Conservation (phyloP, 2,888 invertebrate species). For the Cecidostiba fungosa region DNA sequence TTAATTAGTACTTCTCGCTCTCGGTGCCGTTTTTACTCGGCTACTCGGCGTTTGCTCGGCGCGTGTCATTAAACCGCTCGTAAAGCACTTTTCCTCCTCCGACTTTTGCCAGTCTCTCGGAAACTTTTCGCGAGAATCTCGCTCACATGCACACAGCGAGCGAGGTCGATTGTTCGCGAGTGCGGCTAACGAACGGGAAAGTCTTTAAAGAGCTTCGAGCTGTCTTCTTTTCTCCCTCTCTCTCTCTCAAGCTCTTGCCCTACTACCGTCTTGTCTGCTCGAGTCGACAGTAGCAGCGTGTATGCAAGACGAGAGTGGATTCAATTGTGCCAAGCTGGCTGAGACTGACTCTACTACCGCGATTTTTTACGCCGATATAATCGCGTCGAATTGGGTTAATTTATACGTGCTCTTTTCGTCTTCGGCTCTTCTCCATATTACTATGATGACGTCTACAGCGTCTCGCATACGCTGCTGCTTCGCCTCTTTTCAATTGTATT, state of each 20-base stretch:
- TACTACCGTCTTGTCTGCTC: not conserved
- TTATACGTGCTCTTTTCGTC: not conserved
- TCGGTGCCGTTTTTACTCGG: slow-evolving; percentile 40
- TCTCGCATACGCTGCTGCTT: no score
- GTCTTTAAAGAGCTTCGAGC: slow-evolving; percentile 49
- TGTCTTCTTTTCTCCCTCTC: not conserved
- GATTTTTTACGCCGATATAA: not conserved
- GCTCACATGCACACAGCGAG: not conserved
- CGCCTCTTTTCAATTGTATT: not conserved
- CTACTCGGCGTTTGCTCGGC: slow-evolving; percentile 41
- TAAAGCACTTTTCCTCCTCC: slow-evolving; percentile 49
- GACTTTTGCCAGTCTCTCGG: not conserved
- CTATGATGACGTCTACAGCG: not conserved
- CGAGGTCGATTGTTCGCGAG: slow-evolving; percentile 36
- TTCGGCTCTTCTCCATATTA: not conserved
- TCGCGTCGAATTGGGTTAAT: slow-evolving; percentile 9
- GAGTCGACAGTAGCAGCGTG: slow-evolving; percentile 2
- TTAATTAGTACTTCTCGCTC: slow-evolving; percentile 48
- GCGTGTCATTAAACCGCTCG: slow-evolving; percentile 61
- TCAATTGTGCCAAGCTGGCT: slow-evolving; percentile 19
- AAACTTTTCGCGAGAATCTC: slow-evolving; percentile 32
- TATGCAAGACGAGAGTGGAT: slow-evolving; percentile 26
- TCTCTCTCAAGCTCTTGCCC: not conserved
- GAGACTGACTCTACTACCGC: slow-evolving; percentile 8
- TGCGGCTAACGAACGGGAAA: slow-evolving; percentile 52